Conservation (phyloP, 2,113 vertebrate genomes). For the Crotalus helleri region DNA sequence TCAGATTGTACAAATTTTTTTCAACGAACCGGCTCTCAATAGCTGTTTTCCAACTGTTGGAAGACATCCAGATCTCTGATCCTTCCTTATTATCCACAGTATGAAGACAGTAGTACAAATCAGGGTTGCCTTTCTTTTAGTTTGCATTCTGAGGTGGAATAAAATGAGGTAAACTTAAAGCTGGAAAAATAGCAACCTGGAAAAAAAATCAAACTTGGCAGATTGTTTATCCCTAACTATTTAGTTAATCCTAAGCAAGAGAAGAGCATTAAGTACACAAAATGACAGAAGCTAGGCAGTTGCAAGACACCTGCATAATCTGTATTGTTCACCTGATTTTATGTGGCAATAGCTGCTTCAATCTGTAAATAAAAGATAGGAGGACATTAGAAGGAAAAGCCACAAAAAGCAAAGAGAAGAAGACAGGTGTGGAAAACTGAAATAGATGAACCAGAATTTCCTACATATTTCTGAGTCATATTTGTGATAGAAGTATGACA, state of each 20-base stretch:
- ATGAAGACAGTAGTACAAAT: background rate
- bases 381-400: background rate
- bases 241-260: background rate
- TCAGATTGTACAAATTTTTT: background rate
- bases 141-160: background rate
- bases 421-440: background rate
- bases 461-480: conserved; percentile 29
- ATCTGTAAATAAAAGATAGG: background rate
- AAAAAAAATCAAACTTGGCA: background rate
- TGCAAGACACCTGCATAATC: background rate
- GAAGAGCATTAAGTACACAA: background rate
- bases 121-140: background rate
- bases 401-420: background rate
- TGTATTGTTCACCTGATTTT: background rate
- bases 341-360: background rate
- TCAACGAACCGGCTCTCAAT: background rate
- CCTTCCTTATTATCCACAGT: background rate
- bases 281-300: background rate
- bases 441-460: background rate
- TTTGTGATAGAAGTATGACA: conserved; percentile 4
- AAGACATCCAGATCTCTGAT: background rate
- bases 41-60: background rate
- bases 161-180: background rate
- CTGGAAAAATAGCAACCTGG: background rate
- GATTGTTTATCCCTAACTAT: background rate